Evolutionary conservation across 2,888 invertebrate genomes (phyloP).

Genomic region (Malacosoma neustria): DNA sequence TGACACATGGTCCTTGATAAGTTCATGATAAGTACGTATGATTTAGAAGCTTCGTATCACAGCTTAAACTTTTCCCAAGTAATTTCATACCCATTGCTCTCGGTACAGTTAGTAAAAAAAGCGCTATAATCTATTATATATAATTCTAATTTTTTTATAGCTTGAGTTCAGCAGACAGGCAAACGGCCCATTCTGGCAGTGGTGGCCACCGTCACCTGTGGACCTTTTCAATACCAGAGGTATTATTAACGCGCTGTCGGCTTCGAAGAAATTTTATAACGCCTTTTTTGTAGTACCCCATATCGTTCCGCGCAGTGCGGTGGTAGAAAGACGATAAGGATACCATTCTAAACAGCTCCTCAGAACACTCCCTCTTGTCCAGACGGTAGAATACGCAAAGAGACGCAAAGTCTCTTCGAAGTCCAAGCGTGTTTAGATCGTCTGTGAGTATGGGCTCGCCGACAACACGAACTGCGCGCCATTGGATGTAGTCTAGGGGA

Average conservation of each 20-base stretch:
- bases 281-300: too few relatives aligned
- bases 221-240: not conserved
- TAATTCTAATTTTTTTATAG: not conserved
- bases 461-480: too few relatives aligned
- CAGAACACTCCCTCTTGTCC: too few relatives aligned
- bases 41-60: conserved; percentile 37
- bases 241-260: not conserved
- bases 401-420: too few relatives aligned
- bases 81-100: conserved; percentile 12
- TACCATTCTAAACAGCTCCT: too few relatives aligned
- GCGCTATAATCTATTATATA: not conserved
- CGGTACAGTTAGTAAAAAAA: not conserved
- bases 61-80: conserved; percentile 13
- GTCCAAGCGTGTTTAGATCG: too few relatives aligned
- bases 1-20: not conserved
- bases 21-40: conserved; percentile 2
- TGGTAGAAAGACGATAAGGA: too few relatives aligned
- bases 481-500: too few relatives aligned
- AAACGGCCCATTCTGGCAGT: not conserved
- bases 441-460: too few relatives aligned
- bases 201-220: not conserved
- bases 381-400: too few relatives aligned
- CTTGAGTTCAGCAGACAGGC: not conserved
- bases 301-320: too few relatives aligned
- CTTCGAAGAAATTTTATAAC: too few relatives aligned